Conservation (phyloP, 2,888 invertebrate genomes). For the Uloborus plumipes region DNA sequence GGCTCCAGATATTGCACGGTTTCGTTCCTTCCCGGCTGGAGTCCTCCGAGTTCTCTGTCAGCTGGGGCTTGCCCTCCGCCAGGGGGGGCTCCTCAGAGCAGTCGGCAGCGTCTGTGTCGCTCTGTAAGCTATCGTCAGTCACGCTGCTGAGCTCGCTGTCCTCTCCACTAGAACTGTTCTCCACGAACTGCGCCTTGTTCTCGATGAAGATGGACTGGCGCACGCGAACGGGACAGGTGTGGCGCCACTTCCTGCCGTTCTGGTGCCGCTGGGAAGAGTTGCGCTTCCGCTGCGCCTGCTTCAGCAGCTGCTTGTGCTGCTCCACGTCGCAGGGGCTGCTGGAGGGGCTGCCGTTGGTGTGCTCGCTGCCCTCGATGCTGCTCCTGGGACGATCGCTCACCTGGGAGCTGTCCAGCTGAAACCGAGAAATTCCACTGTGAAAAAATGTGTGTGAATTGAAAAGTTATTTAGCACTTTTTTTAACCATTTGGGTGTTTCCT, state of each 20-base stretch:
- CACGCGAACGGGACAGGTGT: constrained; percentile 21
- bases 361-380: constrained; percentile 65
- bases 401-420: constrained; percentile 65
- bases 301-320: constrained; percentile 39
- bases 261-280: constrained; percentile 23
- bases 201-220: constrained; percentile 27
- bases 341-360: constrained; percentile 53
- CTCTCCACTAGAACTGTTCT: constrained; percentile 58
- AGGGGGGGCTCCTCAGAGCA: constrained; percentile 41
- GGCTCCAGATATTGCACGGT: constrained; percentile 55
- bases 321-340: constrained; percentile 54
- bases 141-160: constrained; percentile 70
- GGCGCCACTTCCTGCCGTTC: constrained; percentile 50
- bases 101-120: constrained; percentile 63
- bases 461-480: too few species aligned
- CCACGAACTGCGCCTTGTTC: constrained; percentile 30
- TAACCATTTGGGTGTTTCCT: too few species aligned
- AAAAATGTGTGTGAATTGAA: too few species aligned
- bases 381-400: constrained; percentile 64
- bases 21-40: constrained; percentile 63
- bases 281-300: constrained; percentile 25
- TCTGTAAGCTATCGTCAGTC: constrained; percentile 68
- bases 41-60: constrained; percentile 53
- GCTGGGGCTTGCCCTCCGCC: constrained; percentile 10
- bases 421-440: background rate